These are phyloP conservation scores for Montifringilla adamsi DNA, from an alignment of 2,113 vertebrate species.

Conservation along the genomic window DNA sequence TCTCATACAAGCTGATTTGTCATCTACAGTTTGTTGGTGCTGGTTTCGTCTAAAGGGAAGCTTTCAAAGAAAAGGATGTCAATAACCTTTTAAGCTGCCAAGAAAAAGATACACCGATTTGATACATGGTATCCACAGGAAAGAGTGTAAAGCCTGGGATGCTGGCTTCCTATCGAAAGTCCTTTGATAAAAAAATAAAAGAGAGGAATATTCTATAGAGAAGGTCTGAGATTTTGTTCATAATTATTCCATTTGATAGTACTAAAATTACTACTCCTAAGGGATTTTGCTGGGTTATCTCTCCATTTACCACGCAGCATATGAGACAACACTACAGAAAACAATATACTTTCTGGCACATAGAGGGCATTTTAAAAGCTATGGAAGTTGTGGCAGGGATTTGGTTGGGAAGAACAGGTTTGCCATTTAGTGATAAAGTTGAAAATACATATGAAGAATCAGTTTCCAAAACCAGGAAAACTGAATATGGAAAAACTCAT, in stretches of 20 bases:
- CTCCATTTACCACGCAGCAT: neutral
- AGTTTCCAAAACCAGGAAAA: neutral
- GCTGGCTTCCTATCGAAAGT: neutral
- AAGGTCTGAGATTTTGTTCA: neutral
- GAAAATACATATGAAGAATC: neutral
- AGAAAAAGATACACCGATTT: neutral
- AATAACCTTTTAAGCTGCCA: neutral
- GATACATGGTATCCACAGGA: neutral
- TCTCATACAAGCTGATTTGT: neutral
- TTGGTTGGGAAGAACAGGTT: neutral
- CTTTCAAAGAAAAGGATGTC: neutral
- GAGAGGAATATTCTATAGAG: neutral
- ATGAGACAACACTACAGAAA: neutral
- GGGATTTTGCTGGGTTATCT: neutral
- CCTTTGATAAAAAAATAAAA: neutral
- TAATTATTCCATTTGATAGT: neutral
- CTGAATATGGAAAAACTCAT: neutral
- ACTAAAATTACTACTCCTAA: neutral
- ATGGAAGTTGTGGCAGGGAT: neutral
- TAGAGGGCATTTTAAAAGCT: neutral
- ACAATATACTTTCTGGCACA: neutral
- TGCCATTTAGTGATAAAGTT: neutral
- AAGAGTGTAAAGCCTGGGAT: neutral
- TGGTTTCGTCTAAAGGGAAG: neutral
- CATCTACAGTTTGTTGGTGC: neutral